Evolutionary conservation across 2,113 vertebrate species (phyloP), one percentile per base, ranked within the genome.

Genomic region (Addax nasomaculatus): DNA sequence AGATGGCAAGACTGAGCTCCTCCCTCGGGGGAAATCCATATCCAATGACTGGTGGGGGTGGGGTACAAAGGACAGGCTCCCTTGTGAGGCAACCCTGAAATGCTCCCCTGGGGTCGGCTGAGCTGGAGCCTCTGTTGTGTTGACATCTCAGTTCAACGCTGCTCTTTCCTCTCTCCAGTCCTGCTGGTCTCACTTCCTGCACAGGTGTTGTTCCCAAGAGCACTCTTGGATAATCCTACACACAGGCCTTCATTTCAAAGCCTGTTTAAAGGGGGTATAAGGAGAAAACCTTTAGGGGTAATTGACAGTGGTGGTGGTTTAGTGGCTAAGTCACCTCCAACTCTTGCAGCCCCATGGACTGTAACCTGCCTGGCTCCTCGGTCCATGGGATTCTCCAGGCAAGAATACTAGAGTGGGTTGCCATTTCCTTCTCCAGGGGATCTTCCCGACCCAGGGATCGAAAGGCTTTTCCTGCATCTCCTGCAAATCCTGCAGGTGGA

Each of bases 391-490:
- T 43, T 73, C 7, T 1, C 36, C 70, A 43, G 5, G 23, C 36
- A 43, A 43, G 70, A 76, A 76, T 27, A 43, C 70, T 43, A 23
- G 0, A 43, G 70, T 76, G 21, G 70, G 23, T 76, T 76, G 70
- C 70, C 70, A 43, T 43, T 39, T 76, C 36, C 70, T 76, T 76
- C 70, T 43, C 67, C 70, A 76, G 70, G 70, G 36, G 21, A 76
- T 43, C 70, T 25, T 76, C 36, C 23, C 0, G 0, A 76, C 39
- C 70, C 23, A 76, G 39, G 70, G 70, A 76, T 76, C 39, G 1
- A 76, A 76, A 0, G 0, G 67, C 67, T 73, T 73, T 73, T 73
- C 10, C 23, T 14, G 12, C 1, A 0, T 43, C 70, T 76, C 23
- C 39, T 76, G 39, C 36, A 76, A 27, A 25, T 76, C 36, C 39